Evolutionary conservation across 1,140 invertebrate species (phyloP), one percentile per base, ranked within the genome.

Genomic region (Sesamia nonagrioides): DNA sequence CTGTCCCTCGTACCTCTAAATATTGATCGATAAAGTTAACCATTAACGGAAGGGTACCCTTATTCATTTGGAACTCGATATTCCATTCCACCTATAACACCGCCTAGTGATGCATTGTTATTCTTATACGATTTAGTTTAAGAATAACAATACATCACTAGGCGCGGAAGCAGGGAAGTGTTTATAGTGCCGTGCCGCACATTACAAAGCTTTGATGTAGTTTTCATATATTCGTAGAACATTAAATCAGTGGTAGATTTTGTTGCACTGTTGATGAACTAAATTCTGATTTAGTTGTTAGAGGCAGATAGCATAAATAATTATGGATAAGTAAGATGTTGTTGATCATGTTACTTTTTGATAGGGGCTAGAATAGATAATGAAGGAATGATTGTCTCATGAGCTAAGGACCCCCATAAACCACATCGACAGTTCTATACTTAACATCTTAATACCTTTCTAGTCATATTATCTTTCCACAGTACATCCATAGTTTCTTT

Each of bases 191-290:
- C 54, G 18, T 37, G 37, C 37, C 54, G 8, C 56, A 45, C 54
- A 60, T 27, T 27, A 72, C 18, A 60, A 27, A 74, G 15, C 72
- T 60, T 74, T 60, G 35, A 60, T 74, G 72, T 60, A n/a, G 56
- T 45, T 42, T 74, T n/a, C 21, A 37, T 52, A 60, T 48, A 18
- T 18, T 42, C 13, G 18, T 48, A n/a, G 21, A 37, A 71, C 48
- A 71, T 71, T 58, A 42, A n/a, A 42, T 54, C 7, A 5, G 50
- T 17, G 15, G 18, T 45, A 33, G 60, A 63, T 40, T 58, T 33
- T 27, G 27, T 27, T 27, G 27, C 27, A 1, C 54, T 21, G 33
- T 1, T n/a, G 7, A 63, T 37, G 7, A 63, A 18, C 37, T 63
- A 40, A 17, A 63, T 17, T 63, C 7, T 17, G 6, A 9, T 40